Evolutionary conservation across 2,888 invertebrate species (phyloP), one percentile per base, ranked within the genome.

Genomic region (Tortricodes alternella): DNA sequence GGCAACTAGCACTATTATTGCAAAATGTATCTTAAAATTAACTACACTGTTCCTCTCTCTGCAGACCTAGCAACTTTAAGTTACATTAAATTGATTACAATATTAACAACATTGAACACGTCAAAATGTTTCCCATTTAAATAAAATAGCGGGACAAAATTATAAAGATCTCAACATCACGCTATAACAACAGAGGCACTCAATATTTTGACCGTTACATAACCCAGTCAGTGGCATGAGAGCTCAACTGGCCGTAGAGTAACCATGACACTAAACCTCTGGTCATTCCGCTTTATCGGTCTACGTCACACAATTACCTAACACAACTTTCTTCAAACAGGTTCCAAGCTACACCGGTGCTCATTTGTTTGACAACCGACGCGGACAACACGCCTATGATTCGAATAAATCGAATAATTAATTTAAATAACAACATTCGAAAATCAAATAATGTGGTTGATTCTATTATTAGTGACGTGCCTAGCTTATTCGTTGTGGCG

Each of bases 401-500:
- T 8, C 3, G 18, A 29, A 44, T 11, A 11, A 44, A n/a, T n/a
- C n/a, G n/a, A n/a, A n/a, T n/a, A 44, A 7, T n/a, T 35, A 16
- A 24, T 6, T 32, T n/a, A n/a, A 15, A 37, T 13, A n/a, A 29
- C 0, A 3, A 19, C 3, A n/a, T 49, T 37, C 13, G 11, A 43
- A 43, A 8, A 13, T 38, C 7, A 35, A 46, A 39, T 35, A 38
- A 56, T 58, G 77, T 76, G 72, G 70, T 41, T 77, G 1, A 29
- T 77, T 21, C 59, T 74, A 53, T 58, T 77, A 41, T 8, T 78
- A 69, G 73, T 76, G 67, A 59, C 64, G 63, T 77, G 74, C 60
- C 50, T 78, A 1, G 74, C 70, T 32, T 80, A 77, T 67, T 82
- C 82, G 2, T 65, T 70, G 34, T 66, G 70, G 56, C 73, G 74